phyloP scores from a whole-genome alignment of 2,888 invertebrate genomes.

The Agrypnus murinus region DNA sequence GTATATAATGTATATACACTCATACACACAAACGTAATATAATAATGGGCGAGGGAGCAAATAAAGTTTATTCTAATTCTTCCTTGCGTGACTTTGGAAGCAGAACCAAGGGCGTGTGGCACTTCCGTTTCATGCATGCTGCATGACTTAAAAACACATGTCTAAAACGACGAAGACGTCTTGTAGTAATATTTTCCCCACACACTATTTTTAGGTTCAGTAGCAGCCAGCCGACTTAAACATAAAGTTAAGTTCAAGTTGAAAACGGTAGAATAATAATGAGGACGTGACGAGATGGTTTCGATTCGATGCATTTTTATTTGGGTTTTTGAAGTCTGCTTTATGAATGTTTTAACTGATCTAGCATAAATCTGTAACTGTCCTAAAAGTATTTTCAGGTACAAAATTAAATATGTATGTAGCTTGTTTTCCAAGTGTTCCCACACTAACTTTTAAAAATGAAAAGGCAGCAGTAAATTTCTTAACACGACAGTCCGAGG shows the following conservation, averaged over 20 bases:
- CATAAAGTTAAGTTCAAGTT: conserved; percentile 22
- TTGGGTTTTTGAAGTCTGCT: too few species aligned
- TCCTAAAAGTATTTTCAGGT: too few species aligned
- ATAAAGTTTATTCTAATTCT: conserved; percentile 28
- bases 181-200: background rate
- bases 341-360: too few species aligned
- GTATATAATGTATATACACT: background rate
- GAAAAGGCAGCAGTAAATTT: too few species aligned
- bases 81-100: conserved; percentile 47
- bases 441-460: too few species aligned
- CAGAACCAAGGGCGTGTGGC: conserved; percentile 46
- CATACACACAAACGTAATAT: too few species aligned
- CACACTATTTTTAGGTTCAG: conserved; percentile 44
- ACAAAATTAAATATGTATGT: too few species aligned
- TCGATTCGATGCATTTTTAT: too few species aligned
- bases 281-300: too few species aligned
- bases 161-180: conserved; percentile 34
- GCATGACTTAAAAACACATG: conserved; percentile 48
- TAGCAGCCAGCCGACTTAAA: conserved; percentile 20
- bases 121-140: conserved; percentile 48
- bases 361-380: too few species aligned
- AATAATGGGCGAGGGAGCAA: conserved; percentile 36
- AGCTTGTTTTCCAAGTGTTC: too few species aligned
- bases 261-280: background rate
- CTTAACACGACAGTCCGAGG: too few species aligned